Evolutionary conservation across 2,797 vertebrate genomes (phyloP), one percentile per base, ranked within the genome.

Genomic region (Acrocephalus scirpaceus): DNA sequence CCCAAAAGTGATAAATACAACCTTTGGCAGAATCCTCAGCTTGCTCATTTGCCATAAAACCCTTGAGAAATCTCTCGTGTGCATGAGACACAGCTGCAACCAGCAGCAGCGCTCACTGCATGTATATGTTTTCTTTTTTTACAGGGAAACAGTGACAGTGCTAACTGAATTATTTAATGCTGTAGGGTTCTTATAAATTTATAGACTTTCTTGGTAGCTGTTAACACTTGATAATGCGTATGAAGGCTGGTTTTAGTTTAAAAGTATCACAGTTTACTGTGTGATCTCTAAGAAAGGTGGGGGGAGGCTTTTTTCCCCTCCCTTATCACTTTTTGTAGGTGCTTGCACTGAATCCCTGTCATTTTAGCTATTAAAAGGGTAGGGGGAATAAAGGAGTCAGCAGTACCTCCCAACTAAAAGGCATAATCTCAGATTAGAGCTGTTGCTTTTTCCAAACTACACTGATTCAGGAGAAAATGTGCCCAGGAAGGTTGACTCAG

Each of bases 21-120:
- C 67, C 85, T 81, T 81, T 88, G 87, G 88, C 92, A 93, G 60
- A 93, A 88, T 85, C 65, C 81, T 95, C 94, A 92, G 82, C 92
- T 89, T 95, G 92, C 71, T 94, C 85, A 77, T 83, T 80, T 90
- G 76, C 91, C 80, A 29, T 88, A 67, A 94, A 91, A 51, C 88
- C 95, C 93, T 48, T 3, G 74, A 89, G 93, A 76, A 73, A 88
- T 85, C 81, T 74, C 65, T 57, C 1, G 2, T 82, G 69, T 70
- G 9, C 75, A 30, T 47, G 83, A 92, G 95, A 82, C 77, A 23
- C 47, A 56, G 91, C 91, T 60, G 69, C 82, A 83, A n/a, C 69
- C 88, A 76, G 23, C 54, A 62, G 54, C 56, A 65, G 70, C 9
- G 22, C 78, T 66, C 84, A 32, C 29, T 50, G n/a, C 18, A 6